These are phyloP conservation scores for Amphilophus citrinellus DNA, from an alignment of 2,113 vertebrate species.

Conservation along the genomic window DNA sequence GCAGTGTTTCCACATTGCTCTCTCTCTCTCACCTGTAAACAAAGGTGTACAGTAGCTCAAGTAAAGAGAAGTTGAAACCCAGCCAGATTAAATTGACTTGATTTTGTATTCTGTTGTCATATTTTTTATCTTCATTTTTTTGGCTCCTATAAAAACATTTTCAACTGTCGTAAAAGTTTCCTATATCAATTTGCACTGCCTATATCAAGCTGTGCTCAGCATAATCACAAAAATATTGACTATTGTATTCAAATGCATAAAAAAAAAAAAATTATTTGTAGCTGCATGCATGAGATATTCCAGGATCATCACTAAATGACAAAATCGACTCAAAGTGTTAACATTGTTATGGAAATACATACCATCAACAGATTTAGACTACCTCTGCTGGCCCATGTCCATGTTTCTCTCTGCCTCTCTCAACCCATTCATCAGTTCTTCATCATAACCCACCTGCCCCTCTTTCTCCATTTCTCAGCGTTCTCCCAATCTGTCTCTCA, in stretches of 20 bases:
- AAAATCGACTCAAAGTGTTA: not conserved
- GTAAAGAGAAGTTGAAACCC: too few relatives aligned
- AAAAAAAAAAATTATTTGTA: not conserved
- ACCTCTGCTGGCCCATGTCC: constrained; percentile 9
- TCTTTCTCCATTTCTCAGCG: constrained; percentile 26
- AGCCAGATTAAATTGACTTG: too few relatives aligned
- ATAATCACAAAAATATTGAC: too few relatives aligned
- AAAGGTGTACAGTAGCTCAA: too few relatives aligned
- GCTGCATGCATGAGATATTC: not conserved
- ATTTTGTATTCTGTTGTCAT: too few relatives aligned
- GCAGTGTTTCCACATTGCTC: not conserved
- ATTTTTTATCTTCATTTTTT: too few relatives aligned
- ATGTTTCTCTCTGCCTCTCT: constrained; percentile 14
- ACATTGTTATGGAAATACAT: constrained; percentile 25
- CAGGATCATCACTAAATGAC: not conserved
- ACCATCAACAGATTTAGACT: not conserved
- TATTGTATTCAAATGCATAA: too few relatives aligned
- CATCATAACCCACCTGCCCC: not conserved
- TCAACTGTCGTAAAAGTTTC: too few relatives aligned
- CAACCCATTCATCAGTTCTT: not conserved
- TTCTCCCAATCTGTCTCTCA: constrained; percentile 43
- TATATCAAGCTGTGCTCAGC: too few relatives aligned
- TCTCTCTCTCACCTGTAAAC: not conserved
- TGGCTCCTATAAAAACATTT: too few relatives aligned
- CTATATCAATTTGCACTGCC: too few relatives aligned